Percentiles rank a stretch among this genome's conserved stretches.
Conservation (phyloP, 2,888 invertebrate species). For the Hemicrepidius hirtus region DNA sequence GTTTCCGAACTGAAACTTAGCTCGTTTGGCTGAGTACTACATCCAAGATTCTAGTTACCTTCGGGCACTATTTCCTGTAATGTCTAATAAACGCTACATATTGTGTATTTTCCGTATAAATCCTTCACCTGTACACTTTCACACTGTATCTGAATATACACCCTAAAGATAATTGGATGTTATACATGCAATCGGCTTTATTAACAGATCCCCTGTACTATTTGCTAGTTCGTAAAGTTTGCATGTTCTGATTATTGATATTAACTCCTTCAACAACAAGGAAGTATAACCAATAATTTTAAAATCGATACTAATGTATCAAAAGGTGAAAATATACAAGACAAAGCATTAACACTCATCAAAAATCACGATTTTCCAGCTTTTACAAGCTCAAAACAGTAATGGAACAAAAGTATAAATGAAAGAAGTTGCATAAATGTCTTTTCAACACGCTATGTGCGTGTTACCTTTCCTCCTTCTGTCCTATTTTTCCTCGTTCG, state of each 20-base stretch:
- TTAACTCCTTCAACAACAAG: neutral
- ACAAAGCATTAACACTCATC: slow-evolving; percentile 33
- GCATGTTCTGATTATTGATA: neutral
- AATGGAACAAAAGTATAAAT: slow-evolving; percentile 30
- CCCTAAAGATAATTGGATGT: slow-evolving; percentile 7
- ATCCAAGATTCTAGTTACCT: slow-evolving; percentile 44
- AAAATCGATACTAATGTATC: slow-evolving; percentile 18
- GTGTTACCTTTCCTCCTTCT: slow-evolving; percentile 12
- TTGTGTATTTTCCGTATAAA: slow-evolving; percentile 42
- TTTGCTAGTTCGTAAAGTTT: neutral
- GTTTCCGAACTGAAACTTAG: slow-evolving; percentile 52
- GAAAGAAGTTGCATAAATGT: slow-evolving; percentile 40
- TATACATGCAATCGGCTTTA: slow-evolving; percentile 17
- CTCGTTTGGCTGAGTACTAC: slow-evolving; percentile 49
- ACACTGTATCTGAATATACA: neutral
- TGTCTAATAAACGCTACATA: slow-evolving; percentile 47
- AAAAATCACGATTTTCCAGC: slow-evolving; percentile 29
- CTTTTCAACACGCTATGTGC: slow-evolving; percentile 35
- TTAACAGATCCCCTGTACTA: neutral
- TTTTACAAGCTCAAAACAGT: slow-evolving; percentile 26
- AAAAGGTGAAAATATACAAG: neutral
- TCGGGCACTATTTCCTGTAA: slow-evolving; percentile 47
- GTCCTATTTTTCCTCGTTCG: neutral
- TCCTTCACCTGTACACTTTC: slow-evolving; percentile 8
- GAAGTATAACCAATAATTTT: slow-evolving; percentile 4